phyloP scores from a whole-genome alignment of 2,888 invertebrate species.

The Acrobasis repandana region DNA sequence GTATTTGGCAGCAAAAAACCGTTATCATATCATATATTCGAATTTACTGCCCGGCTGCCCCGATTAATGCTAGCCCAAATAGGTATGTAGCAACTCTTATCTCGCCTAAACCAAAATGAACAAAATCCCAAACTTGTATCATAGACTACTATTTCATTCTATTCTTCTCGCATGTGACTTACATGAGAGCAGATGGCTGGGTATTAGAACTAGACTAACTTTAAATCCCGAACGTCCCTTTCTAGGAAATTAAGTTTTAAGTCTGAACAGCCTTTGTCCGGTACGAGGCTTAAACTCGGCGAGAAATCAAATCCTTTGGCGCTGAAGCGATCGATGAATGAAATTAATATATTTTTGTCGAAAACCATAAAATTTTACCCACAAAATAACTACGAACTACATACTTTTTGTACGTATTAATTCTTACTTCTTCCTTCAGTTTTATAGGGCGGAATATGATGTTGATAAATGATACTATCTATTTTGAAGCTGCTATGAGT shows the following conservation, averaged over 20 bases:
- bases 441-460: too few relatives aligned
- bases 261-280: slow-evolving; percentile 49
- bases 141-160: slow-evolving; percentile 10
- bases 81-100: too few relatives aligned
- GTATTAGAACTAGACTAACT: slow-evolving; percentile 63
- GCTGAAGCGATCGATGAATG: slow-evolving; percentile 25
- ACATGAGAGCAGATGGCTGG: slow-evolving; percentile 49
- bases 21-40: too few relatives aligned
- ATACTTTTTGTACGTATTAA: too few relatives aligned
- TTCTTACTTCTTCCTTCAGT: too few relatives aligned
- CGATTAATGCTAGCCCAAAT: too few relatives aligned
- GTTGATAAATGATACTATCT: too few relatives aligned
- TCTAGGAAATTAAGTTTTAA: slow-evolving; percentile 76
- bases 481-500: too few relatives aligned
- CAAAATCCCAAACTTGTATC: neutral
- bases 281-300: slow-evolving; percentile 50
- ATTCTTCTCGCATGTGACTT: slow-evolving; percentile 38
- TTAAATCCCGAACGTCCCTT: slow-evolving; percentile 76
- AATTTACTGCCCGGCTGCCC: too few relatives aligned
- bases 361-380: neutral
- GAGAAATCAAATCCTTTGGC: slow-evolving; percentile 47
- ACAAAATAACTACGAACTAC: too few relatives aligned
- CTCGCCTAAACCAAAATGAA: too few relatives aligned
- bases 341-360: neutral
- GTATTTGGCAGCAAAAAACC: too few relatives aligned